These are phyloP conservation scores for Dendrocincla fuliginosa DNA, from an alignment of 2,797 vertebrate species.

Conservation along the genomic window DNA sequence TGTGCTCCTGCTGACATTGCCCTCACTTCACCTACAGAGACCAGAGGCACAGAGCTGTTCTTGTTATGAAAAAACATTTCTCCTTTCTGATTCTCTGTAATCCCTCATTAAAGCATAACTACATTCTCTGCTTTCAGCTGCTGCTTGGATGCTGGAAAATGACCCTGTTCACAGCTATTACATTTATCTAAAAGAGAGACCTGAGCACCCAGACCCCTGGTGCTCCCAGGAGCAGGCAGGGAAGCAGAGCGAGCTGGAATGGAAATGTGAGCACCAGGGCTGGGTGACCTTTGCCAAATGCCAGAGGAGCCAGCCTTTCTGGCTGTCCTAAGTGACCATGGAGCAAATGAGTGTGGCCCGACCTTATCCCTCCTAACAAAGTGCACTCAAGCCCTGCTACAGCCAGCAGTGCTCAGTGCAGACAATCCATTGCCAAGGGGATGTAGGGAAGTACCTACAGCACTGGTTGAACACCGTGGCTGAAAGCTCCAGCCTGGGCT, in stretches of 20 bases:
- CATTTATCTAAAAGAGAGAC: neutral
- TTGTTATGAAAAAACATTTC: neutral
- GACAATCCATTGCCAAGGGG: neutral
- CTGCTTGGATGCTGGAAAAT: neutral
- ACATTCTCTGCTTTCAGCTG: neutral
- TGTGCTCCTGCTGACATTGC: rapidly evolving
- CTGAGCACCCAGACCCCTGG: neutral
- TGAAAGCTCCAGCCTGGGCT: neutral
- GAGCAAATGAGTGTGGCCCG: neutral
- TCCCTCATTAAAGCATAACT: neutral
- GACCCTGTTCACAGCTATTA: neutral
- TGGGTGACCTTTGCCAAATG: constrained; percentile 20
- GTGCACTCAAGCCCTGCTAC: rapidly evolving
- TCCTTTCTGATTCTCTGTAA: neutral
- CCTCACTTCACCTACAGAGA: neutral
- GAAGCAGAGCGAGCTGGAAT: neutral
- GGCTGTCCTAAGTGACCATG: neutral
- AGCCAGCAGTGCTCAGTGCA: neutral
- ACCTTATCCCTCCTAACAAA: neutral
- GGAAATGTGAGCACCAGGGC: neutral
- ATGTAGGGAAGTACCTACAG: rapidly evolving
- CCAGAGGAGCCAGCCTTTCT: neutral
- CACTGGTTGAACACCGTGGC: rapidly evolving
- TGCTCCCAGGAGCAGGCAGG: neutral
- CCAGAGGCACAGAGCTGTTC: neutral